These are phyloP conservation scores for Excalfactoria chinensis DNA, from an alignment of 2,113 vertebrate genomes.

Conservation along the genomic window DNA sequence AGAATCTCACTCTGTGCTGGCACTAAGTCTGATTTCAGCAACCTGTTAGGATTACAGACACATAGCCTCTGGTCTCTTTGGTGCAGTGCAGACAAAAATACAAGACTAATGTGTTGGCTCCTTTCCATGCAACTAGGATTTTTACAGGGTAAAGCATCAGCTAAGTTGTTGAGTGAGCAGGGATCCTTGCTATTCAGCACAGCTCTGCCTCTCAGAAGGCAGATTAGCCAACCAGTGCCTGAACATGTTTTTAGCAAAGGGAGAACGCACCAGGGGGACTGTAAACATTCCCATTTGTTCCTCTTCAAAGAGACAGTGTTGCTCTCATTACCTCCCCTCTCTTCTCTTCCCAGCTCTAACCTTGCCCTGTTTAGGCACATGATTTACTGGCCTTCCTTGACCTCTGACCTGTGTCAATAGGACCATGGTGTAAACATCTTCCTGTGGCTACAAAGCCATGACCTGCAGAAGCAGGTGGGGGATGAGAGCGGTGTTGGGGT, in stretches of 20 bases:
- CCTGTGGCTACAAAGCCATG: slow-evolving; percentile 33
- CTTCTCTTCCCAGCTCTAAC: neutral
- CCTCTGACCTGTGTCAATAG: slow-evolving; percentile 57
- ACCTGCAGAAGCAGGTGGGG: slow-evolving; percentile 63
- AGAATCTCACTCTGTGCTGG: neutral
- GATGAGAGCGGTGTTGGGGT: neutral
- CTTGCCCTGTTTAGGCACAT: slow-evolving; percentile 44
- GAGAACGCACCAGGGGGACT: slow-evolving; percentile 16
- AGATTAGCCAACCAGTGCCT: slow-evolving; percentile 28
- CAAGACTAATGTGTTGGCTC: neutral
- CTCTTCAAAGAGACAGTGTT: slow-evolving; percentile 60
- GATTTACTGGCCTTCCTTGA: slow-evolving; percentile 74
- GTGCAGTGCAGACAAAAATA: neutral
- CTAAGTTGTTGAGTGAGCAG: neutral
- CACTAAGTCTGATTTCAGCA: neutral
- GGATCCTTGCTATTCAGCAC: slow-evolving; percentile 12
- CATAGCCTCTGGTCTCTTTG: neutral
- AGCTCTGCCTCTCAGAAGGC: slow-evolving; percentile 1
- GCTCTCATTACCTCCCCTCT: slow-evolving; percentile 39
- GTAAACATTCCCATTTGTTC: slow-evolving; percentile 65
- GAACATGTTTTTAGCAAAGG: slow-evolving; percentile 39
- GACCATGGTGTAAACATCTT: slow-evolving; percentile 48
- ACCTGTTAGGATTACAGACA: neutral
- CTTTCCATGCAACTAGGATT: neutral
- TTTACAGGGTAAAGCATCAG: neutral